A percentile compares a stretch with the other conserved stretches of the same genome.
These are phyloP conservation scores for Latrodectus geometricus DNA, from an alignment of 1,140 invertebrate species.

Conservation along the genomic window DNA sequence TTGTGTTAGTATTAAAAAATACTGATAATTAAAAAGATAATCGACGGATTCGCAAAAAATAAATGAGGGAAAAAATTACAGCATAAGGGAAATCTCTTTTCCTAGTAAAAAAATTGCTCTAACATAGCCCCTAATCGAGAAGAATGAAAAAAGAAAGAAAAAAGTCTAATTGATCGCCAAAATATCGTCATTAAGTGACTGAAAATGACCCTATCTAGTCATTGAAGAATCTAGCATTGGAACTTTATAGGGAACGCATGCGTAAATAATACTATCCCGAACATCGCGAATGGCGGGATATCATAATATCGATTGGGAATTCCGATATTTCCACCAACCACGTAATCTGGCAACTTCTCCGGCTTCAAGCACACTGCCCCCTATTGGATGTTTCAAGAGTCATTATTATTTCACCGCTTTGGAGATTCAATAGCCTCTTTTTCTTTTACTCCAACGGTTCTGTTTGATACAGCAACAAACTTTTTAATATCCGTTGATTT, in stretches of 20 bases:
- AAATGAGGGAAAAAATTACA: background rate
- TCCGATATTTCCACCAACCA: slow-evolving; percentile 62
- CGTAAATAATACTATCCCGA: slow-evolving; percentile 21
- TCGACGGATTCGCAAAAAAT: background rate
- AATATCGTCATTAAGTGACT: slow-evolving; percentile 36
- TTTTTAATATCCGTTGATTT: no score
- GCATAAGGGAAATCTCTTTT: no score
- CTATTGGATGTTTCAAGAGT: slow-evolving; percentile 48
- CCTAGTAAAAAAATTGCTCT: background rate
- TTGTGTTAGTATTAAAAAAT: background rate
- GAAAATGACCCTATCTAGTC: slow-evolving; percentile 9
- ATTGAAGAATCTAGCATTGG: background rate
- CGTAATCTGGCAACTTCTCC: slow-evolving; percentile 40
- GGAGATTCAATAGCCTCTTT: background rate
- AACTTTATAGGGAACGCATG: slow-evolving; percentile 33
- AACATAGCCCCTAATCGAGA: background rate
- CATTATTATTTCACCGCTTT: slow-evolving; percentile 34
- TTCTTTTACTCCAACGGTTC: background rate
- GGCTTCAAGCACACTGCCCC: slow-evolving; percentile 6
- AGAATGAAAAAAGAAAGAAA: background rate
- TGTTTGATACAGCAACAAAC: no score
- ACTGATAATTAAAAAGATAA: background rate
- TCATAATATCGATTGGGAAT: slow-evolving; percentile 58
- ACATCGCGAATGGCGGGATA: slow-evolving; percentile 30
- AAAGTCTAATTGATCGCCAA: slow-evolving; percentile 34